These are phyloP conservation scores for Falco concolor DNA, from an alignment of 2,797 vertebrate genomes.

Conservation along the genomic window DNA sequence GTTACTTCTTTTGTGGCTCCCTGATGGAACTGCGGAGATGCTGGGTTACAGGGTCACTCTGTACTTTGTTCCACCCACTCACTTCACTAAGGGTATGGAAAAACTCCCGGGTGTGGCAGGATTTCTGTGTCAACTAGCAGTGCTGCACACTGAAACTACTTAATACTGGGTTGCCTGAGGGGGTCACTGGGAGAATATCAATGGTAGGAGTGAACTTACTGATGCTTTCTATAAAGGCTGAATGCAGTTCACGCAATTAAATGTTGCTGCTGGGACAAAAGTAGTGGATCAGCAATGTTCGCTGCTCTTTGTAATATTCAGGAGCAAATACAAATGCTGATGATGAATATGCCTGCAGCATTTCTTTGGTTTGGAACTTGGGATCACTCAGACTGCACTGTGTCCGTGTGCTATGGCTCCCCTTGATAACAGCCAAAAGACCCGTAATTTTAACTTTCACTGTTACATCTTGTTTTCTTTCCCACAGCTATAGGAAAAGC, in stretches of 20 bases:
- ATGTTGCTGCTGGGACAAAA: neutral
- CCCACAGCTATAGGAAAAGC: constrained; percentile 44
- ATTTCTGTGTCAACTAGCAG: neutral
- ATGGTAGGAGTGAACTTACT: neutral
- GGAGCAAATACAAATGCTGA: neutral
- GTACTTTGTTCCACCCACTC: neutral
- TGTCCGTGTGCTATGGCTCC: neutral
- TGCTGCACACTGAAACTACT: neutral
- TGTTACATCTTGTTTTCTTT: constrained; percentile 13
- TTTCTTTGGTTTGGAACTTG: constrained; percentile 10
- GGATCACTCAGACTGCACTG: neutral
- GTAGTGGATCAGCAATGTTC: neutral
- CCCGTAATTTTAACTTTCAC: constrained; percentile 2
- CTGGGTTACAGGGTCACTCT: neutral
- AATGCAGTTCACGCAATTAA: neutral
- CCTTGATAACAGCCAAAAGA: constrained; percentile 29
- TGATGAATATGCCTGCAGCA: neutral
- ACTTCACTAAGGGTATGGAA: neutral
- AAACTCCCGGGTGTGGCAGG: neutral
- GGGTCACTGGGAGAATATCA: neutral
- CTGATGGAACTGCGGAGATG: neutral
- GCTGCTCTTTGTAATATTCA: neutral
- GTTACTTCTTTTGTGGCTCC: neutral
- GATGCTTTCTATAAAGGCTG: neutral
- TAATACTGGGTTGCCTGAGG: neutral